These are phyloP conservation scores for Aphidoletes aphidimyza DNA, from an alignment of 2,888 invertebrate species.

Conservation along the genomic window DNA sequence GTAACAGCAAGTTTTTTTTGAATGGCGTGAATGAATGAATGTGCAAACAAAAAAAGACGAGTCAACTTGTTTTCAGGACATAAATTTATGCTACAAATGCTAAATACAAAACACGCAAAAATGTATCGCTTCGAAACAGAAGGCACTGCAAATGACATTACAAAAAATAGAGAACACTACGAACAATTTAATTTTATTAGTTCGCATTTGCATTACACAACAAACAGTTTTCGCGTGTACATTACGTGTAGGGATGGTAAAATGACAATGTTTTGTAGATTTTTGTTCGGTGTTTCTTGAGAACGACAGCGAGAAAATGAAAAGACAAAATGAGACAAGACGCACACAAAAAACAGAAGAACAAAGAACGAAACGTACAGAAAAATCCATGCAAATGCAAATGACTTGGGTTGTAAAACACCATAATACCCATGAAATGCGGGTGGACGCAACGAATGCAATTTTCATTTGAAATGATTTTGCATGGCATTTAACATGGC, in stretches of 20 bases:
- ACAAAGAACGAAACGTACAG: not conserved
- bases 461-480: constrained; percentile 22
- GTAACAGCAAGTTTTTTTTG: too few species aligned
- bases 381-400: constrained; percentile 45
- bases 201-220: constrained; percentile 50
- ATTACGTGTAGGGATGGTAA: not conserved
- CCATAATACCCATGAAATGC: not conserved
- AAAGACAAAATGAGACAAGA: not conserved
- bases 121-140: not conserved
- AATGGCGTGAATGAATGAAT: not conserved
- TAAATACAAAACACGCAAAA: not conserved
- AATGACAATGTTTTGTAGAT: not conserved
- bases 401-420: constrained; percentile 11
- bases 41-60: not conserved
- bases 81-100: not conserved
- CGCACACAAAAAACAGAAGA: not conserved
- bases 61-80: not conserved
- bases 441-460: constrained; percentile 13
- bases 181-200: constrained; percentile 51
- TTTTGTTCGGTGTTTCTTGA: not conserved
- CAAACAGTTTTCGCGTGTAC: constrained; percentile 29
- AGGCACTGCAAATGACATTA: not conserved
- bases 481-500: not conserved
- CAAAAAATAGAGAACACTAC: not conserved
- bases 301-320: not conserved